A percentile compares a stretch with the other conserved stretches of the same genome.
Evolutionary conservation across 2,113 vertebrate genomes (phyloP).

Genomic region (Mormyrus iriodes): DNA sequence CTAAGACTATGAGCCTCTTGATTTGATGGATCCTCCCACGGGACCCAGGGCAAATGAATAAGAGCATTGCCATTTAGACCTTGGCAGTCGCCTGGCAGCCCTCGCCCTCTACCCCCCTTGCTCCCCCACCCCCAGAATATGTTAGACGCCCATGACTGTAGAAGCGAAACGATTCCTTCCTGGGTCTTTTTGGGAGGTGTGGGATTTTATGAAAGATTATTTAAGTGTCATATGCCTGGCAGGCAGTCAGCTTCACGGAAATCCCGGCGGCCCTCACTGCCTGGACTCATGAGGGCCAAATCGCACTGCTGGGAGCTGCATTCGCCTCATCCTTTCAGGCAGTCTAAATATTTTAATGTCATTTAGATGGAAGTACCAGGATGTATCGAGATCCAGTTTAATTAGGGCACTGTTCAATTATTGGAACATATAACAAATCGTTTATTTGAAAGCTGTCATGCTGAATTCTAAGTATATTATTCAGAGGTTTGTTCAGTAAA

Average conservation of each 20-base stretch:
- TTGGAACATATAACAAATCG: neutral
- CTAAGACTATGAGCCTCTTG: conserved; percentile 39
- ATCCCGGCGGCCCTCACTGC: conserved; percentile 53
- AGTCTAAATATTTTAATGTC: conserved; percentile 60
- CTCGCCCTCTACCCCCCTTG: conserved; percentile 11
- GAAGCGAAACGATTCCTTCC: conserved; percentile 38
- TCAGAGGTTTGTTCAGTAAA: conserved; percentile 70
- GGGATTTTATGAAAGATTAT: conserved; percentile 50
- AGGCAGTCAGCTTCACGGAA: conserved; percentile 57
- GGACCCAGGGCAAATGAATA: conserved; percentile 35
- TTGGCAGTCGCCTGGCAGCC: conserved; percentile 54
- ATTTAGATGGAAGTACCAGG: conserved; percentile 49
- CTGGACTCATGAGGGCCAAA: conserved; percentile 44
- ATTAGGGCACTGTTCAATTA: neutral
- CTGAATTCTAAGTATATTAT: conserved; percentile 52
- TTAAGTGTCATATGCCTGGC: conserved; percentile 62
- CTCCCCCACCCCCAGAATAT: conserved; percentile 1
- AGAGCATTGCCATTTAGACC: conserved; percentile 66
- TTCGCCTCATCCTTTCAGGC: conserved; percentile 51
- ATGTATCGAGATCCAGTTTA: conserved; percentile 2
- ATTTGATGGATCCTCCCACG: conserved; percentile 36
- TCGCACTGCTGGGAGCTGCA: conserved; percentile 50
- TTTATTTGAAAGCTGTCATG: conserved; percentile 34
- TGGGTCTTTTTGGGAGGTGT: conserved; percentile 26
- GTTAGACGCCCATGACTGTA: conserved; percentile 32